Percentiles rank a stretch among this genome's conserved stretches.
phyloP scores from a whole-genome alignment of 2,113 vertebrate genomes.

The Cavia aperea region DNA sequence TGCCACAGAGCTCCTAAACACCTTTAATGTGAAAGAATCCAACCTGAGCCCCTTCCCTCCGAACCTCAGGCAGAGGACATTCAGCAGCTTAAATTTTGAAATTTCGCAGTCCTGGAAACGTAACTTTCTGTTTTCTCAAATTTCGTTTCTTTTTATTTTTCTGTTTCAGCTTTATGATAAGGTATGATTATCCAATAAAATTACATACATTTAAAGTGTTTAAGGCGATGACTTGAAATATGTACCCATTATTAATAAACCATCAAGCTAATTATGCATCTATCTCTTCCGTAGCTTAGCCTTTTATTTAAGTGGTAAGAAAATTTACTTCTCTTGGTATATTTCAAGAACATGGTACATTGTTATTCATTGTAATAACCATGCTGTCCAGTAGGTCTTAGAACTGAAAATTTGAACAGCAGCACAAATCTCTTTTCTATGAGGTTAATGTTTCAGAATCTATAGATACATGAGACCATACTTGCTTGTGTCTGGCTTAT shows the following conservation, averaged over 20 bases:
- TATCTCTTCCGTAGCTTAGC: not conserved
- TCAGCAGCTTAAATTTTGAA: not conserved
- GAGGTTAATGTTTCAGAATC: not conserved
- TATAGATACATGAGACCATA: not conserved
- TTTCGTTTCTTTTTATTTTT: not conserved
- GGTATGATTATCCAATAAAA: not conserved
- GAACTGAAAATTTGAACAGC: not conserved
- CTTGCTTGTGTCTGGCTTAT: not conserved
- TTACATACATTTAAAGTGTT: not conserved
- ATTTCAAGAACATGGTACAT: not conserved
- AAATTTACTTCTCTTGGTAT: not conserved
- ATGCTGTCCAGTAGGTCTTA: not conserved
- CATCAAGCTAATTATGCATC: not conserved
- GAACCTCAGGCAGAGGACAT: not conserved
- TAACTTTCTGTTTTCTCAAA: not conserved
- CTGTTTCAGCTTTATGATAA: not conserved
- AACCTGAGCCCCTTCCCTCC: not conserved
- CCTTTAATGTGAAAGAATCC: conserved; percentile 29
- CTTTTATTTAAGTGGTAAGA: not conserved
- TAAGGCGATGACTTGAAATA: not conserved
- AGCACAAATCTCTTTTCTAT: not conserved
- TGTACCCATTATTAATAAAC: not conserved
- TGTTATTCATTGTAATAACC: not conserved
- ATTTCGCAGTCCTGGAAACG: not conserved
- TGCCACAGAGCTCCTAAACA: conserved; percentile 19